Evolutionary conservation across 2,888 invertebrate species (phyloP), one percentile per base, ranked within the genome.

Genomic region (Mechanitis mazaeus): DNA sequence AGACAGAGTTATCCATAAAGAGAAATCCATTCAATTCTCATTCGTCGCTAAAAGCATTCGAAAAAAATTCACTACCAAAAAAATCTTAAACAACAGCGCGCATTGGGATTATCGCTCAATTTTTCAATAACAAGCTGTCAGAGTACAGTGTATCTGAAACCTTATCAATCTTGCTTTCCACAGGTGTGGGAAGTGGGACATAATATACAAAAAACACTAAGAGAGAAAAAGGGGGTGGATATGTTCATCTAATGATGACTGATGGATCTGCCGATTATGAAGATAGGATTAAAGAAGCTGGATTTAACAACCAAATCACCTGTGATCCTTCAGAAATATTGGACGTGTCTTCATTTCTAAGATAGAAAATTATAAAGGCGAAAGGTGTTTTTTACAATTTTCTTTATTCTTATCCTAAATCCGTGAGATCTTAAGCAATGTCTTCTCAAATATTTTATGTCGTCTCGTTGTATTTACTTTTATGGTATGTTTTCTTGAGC

Each of bases 41-140:
- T 71, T 67, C 58, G 64, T 64, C 66, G 66, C 65, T 68, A 69
- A 72, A 72, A 72, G 69, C 63, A 57, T 59, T 55, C 50, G 31
- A 68, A 66, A 71, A 65, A 71, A 70, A 66, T 68, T 61, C 58
- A 59, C 64, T 64, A 67, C 66, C 65, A 65, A 58, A 72, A 75
- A 78, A 83, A 78, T 78, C 80, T 82, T 80, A 79, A 82, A 82
- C 77, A 81, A 76, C 75, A 73, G 69, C 72, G 73, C 78, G 76
- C 76, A 67, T 70, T 67, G 81, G 83, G 84, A 84, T 86, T 87
- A 87, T 86, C 84, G 79, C 79, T 86, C 84, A 87, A 85, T 87
- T 87, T 87, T 87, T 85, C 87, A 85, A 85, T 87, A 87, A 86
- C 78, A 82, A 79, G 74, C 84, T 83, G 86, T 86, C 87, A 82